Percentiles rank a stretch among this genome's conserved stretches.
Conservation (phyloP, 1,140 invertebrate genomes). For the Euschistus heros region DNA sequence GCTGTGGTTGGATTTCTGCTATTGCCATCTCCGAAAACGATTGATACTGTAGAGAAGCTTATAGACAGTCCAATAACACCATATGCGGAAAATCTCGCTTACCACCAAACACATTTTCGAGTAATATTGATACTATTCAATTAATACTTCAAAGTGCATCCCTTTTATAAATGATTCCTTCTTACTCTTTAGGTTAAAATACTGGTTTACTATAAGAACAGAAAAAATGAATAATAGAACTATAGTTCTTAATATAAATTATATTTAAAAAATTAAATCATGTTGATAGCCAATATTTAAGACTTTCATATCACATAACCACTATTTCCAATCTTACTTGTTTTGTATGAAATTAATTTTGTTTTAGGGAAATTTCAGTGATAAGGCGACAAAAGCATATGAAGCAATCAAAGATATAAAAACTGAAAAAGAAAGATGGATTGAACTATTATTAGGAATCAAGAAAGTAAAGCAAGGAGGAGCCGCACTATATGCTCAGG, state of each 20-base stretch:
- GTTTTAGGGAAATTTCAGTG: background rate
- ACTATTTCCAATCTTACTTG: too few species aligned
- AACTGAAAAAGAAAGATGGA: constrained; percentile 13
- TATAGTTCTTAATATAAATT: too few species aligned
- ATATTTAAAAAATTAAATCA: too few species aligned
- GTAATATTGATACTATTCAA: background rate
- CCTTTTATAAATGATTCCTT: too few species aligned
- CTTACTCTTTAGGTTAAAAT: too few species aligned
- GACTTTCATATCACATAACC: too few species aligned
- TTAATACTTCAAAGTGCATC: too few species aligned
- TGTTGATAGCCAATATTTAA: too few species aligned
- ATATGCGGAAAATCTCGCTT: constrained; percentile 12
- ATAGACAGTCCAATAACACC: background rate
- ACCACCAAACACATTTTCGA: background rate
- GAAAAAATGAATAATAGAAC: too few species aligned
- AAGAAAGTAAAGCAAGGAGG: constrained; percentile 7
- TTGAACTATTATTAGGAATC: background rate
- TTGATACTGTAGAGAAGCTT: constrained; percentile 13
- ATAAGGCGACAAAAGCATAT: constrained; percentile 5
- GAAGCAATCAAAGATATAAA: background rate
- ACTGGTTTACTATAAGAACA: too few species aligned
- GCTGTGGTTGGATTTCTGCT: constrained; percentile 10
- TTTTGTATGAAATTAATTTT: background rate
- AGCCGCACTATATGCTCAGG: constrained; percentile 14
- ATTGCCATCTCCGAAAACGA: constrained; percentile 13